These are phyloP conservation scores for Tenthredo mesomela DNA, from an alignment of 2,888 invertebrate species.

Conservation along the genomic window DNA sequence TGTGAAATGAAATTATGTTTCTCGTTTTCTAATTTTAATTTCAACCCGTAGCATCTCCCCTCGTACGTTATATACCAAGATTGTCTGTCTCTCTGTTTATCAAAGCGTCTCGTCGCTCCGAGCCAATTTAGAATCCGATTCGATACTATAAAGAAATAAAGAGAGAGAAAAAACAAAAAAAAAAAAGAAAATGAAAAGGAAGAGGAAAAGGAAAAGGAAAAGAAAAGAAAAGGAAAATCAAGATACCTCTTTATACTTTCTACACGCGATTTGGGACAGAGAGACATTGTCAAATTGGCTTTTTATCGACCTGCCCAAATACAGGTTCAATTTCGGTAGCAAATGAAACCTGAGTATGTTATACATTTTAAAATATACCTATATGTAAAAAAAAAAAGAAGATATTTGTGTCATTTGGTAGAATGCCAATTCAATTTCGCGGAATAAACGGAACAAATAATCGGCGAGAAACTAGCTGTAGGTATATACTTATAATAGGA, in stretches of 20 bases:
- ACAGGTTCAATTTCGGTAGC: constrained; percentile 13
- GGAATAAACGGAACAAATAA: constrained; percentile 2
- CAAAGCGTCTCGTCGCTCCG: constrained; percentile 21
- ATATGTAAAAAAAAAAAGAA: background rate
- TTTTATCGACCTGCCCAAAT: constrained; percentile 23
- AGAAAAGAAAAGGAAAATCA: background rate
- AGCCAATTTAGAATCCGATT: constrained; percentile 38
- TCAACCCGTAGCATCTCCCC: background rate
- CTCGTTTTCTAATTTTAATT: constrained; percentile 41
- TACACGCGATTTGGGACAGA: constrained; percentile 19
- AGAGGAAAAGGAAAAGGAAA: background rate
- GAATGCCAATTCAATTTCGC: constrained; percentile 29
- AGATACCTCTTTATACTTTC: background rate
- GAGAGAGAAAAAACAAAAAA: background rate
- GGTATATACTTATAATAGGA: background rate
- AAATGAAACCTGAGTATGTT: background rate
- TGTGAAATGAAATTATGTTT: constrained; percentile 43
- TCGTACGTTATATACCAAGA: background rate
- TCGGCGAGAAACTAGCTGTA: background rate
- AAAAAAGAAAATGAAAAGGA: background rate
- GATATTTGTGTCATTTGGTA: constrained; percentile 3
- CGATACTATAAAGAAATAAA: background rate
- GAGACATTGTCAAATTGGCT: constrained; percentile 27
- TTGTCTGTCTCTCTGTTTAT: constrained; percentile 15
- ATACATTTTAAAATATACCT: background rate